Evolutionary conservation across 1,140 invertebrate species (phyloP).

Genomic region (Aplysia californica): DNA sequence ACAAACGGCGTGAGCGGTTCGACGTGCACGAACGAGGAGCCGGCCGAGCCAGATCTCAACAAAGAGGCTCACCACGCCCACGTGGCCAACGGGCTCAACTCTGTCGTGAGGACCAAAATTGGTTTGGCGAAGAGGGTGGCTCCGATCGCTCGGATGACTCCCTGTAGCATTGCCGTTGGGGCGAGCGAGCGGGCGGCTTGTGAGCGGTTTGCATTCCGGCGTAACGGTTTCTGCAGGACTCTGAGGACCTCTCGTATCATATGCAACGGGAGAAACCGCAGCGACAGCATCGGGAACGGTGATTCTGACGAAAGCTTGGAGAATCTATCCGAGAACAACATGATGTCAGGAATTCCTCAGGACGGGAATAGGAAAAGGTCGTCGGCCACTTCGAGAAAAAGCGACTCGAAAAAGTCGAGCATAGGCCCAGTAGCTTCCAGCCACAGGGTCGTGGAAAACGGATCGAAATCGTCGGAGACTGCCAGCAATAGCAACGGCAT

Average conservation of each 20-base stretch:
- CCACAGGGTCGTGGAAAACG: neutral
- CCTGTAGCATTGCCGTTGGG: conserved; percentile 22
- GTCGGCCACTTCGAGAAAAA: neutral
- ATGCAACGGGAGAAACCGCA: conserved; percentile 19
- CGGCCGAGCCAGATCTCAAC: neutral
- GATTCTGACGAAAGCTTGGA: conserved; percentile 31
- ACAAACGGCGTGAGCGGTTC: neutral
- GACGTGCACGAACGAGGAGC: neutral
- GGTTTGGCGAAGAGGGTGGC: neutral
- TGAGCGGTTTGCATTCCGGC: conserved; percentile 24
- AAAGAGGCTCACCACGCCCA: neutral
- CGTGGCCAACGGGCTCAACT: neutral
- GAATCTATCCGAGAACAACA: conserved; percentile 18
- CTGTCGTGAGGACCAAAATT: conserved; percentile 16
- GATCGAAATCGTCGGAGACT: neutral
- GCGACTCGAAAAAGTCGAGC: conserved; percentile 4
- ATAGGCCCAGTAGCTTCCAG: neutral
- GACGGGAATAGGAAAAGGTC: conserved; percentile 12
- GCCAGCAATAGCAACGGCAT: neutral
- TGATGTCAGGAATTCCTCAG: conserved; percentile 1
- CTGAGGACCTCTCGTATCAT: conserved; percentile 10
- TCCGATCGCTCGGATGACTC: conserved; percentile 13
- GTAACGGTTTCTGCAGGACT: conserved; percentile 6
- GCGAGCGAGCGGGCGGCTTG: conserved; percentile 19
- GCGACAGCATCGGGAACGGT: conserved; percentile 21